A percentile compares a stretch with the other conserved stretches of the same genome.
Evolutionary conservation across 1,140 invertebrate species (phyloP).

Genomic region (Camponotus pennsylvanicus): DNA sequence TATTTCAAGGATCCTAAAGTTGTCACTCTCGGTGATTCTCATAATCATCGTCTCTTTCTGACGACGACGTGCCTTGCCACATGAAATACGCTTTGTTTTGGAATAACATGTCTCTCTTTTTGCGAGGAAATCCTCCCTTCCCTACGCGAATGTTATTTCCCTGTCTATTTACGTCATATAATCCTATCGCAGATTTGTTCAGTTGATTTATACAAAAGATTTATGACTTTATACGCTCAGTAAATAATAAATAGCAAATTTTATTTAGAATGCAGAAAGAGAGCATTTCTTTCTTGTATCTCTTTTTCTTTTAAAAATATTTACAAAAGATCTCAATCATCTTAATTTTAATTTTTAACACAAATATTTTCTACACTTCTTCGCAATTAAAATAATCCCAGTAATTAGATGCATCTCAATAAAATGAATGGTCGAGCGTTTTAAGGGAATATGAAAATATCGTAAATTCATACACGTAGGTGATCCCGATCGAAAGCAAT

Average conservation of each 20-base stretch:
- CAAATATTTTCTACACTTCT: not conserved
- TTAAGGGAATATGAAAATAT: conserved; percentile 66
- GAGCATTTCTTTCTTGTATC: not conserved
- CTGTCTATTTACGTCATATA: not conserved
- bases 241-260: not conserved
- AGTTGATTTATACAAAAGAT: not conserved
- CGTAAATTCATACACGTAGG: conserved; percentile 66
- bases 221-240: not conserved
- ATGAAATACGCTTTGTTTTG: conserved; percentile 14
- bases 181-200: not conserved
- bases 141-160: conserved; percentile 6
- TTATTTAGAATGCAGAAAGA: not conserved
- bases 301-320: not conserved
- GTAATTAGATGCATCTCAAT: conserved; percentile 32
- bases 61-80: conserved; percentile 20
- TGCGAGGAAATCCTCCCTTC: conserved; percentile 1
- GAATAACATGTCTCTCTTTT: conserved; percentile 11
- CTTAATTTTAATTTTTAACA: conserved; percentile 2
- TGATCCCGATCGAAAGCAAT: conserved; percentile 72
- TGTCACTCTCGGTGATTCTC: conserved; percentile 38
- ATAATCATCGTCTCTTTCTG: conserved; percentile 24
- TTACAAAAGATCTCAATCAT: not conserved
- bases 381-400: conserved; percentile 29
- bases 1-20: conserved; percentile 31
- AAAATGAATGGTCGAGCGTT: conserved; percentile 24